These are phyloP conservation scores for Melospiza georgiana DNA, from an alignment of 2,113 vertebrate genomes.

Conservation along the genomic window DNA sequence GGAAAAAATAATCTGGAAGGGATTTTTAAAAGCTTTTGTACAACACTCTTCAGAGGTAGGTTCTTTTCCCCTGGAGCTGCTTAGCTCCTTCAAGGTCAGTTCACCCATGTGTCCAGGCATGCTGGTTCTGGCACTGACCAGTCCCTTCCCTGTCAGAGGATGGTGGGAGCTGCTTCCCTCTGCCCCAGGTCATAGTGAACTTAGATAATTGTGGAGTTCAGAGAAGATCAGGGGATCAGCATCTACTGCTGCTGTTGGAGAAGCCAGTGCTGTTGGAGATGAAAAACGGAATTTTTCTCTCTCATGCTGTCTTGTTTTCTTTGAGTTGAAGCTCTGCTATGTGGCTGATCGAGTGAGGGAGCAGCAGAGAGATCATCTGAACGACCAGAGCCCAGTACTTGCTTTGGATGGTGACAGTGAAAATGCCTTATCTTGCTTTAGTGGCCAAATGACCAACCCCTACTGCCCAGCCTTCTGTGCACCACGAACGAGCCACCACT, in stretches of 20 bases:
- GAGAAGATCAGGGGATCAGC: not conserved
- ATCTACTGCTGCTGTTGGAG: not conserved
- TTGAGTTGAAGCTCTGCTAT: not conserved
- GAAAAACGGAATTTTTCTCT: not conserved
- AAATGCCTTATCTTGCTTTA: not conserved
- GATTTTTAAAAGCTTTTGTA: not conserved
- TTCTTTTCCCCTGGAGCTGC: not conserved
- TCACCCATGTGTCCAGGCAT: not conserved
- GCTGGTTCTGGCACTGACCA: not conserved
- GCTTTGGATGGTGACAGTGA: not conserved
- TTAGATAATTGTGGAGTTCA: not conserved
- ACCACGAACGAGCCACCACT: not conserved
- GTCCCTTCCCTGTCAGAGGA: not conserved
- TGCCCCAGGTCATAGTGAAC: not conserved
- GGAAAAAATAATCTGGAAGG: not conserved
- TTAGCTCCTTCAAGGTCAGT: not conserved
- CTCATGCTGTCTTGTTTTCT: not conserved
- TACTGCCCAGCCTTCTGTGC: conserved; percentile 27
- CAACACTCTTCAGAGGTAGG: not conserved
- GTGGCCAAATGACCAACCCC: not conserved
- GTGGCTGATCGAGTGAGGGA: not conserved
- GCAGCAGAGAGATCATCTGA: not conserved
- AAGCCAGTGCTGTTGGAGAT: not conserved
- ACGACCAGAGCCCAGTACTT: not conserved
- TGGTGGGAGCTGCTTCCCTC: not conserved